phyloP scores from a whole-genome alignment of 1,140 invertebrate species.

The Apis laboriosa region DNA sequence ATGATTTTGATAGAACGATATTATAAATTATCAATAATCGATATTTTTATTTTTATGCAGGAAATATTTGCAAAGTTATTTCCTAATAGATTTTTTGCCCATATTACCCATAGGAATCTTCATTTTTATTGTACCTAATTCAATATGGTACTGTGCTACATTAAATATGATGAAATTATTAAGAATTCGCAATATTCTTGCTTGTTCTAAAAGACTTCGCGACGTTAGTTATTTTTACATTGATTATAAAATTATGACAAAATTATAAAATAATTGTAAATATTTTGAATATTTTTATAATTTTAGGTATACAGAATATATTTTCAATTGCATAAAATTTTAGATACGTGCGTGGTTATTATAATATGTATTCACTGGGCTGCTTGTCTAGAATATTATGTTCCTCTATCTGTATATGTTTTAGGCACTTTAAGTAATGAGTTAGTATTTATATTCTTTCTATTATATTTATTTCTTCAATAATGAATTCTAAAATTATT shows the following conservation, averaged over 20 bases:
- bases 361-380: slow-evolving; percentile 71
- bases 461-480: background rate
- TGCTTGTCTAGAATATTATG: slow-evolving; percentile 73
- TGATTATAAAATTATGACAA: background rate
- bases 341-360: slow-evolving; percentile 62
- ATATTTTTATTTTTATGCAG: slow-evolving; percentile 43
- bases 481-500: background rate
- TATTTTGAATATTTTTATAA: background rate
- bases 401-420: slow-evolving; percentile 57
- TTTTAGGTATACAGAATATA: slow-evolving; percentile 68
- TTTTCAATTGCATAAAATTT: slow-evolving; percentile 66
- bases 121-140: slow-evolving; percentile 30
- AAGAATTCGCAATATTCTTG: slow-evolving; percentile 65
- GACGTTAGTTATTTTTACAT: slow-evolving; percentile 57
- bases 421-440: slow-evolving; percentile 8
- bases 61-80: slow-evolving; percentile 69
- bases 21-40: background rate
- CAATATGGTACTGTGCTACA: slow-evolving; percentile 54
- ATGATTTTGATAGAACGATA: background rate
- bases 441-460: slow-evolving; percentile 7
- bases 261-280: no score
- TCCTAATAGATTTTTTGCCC: slow-evolving; percentile 67
- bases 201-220: slow-evolving; percentile 62
- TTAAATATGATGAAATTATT: slow-evolving; percentile 73
- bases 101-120: slow-evolving; percentile 68